Evolutionary conservation across 2,113 vertebrate genomes (phyloP).

Genomic region (Plecotus auritus): DNA sequence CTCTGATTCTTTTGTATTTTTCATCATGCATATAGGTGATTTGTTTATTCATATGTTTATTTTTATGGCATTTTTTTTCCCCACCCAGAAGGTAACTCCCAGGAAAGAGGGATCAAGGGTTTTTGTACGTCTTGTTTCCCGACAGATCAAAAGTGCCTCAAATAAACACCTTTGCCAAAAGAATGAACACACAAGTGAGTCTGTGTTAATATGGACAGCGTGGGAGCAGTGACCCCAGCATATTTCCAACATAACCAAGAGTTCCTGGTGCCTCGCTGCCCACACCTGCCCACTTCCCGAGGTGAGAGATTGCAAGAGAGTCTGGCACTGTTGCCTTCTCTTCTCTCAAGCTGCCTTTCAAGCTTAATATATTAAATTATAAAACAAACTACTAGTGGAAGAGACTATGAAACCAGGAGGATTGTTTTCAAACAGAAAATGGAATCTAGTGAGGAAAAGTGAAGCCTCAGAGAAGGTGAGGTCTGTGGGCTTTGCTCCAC

Average conservation of each 20-base stretch:
- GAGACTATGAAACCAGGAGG: neutral
- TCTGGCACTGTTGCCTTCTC: neutral
- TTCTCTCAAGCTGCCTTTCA: neutral
- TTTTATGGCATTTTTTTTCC: neutral
- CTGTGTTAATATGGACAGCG: accelerated
- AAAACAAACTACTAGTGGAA: neutral
- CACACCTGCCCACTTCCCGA: neutral
- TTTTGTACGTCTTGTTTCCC: accelerated
- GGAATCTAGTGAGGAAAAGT: slow-evolving; percentile 28
- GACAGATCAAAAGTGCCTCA: accelerated
- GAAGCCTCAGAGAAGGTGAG: slow-evolving; percentile 8
- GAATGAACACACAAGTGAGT: accelerated
- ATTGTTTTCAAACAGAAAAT: slow-evolving; percentile 61
- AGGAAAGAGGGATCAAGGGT: accelerated
- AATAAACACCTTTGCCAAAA: neutral
- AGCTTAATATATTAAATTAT: slow-evolving; percentile 38
- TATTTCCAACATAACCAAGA: accelerated
- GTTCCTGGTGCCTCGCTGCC: neutral
- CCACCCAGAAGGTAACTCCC: too few species aligned
- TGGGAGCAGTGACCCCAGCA: accelerated
- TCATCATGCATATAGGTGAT: accelerated
- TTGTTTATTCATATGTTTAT: neutral
- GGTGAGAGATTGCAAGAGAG: neutral
- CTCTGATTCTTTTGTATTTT: neutral
- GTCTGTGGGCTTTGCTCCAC: neutral